A percentile compares a stretch with the other conserved stretches of the same genome.
phyloP scores from a whole-genome alignment of 2,797 vertebrate genomes.

The Dallia pectoralis region DNA sequence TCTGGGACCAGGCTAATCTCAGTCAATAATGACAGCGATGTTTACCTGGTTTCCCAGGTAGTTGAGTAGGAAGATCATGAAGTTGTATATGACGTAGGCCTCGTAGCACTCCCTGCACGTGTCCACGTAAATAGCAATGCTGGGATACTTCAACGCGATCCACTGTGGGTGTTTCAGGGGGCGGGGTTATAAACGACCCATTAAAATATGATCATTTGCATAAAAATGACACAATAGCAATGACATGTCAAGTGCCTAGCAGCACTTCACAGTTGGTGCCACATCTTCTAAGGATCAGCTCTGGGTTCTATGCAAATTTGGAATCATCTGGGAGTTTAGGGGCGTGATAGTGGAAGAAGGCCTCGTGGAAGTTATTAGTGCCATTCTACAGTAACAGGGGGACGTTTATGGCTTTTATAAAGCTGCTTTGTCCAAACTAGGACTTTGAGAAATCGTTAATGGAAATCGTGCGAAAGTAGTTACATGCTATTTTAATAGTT shows the following conservation, averaged over 20 bases:
- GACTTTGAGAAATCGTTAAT: not conserved
- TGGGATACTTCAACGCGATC: conserved; percentile 94
- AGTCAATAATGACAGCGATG: not conserved
- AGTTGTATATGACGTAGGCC: conserved; percentile 99
- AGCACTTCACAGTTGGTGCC: no score
- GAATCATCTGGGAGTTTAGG: no score
- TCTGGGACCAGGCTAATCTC: not conserved
- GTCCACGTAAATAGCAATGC: conserved; percentile 96
- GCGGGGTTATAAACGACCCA: not conserved
- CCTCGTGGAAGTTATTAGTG: no score
- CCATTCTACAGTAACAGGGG: no score
- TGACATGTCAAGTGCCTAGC: not conserved
- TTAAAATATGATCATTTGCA: no score
- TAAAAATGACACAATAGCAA: not conserved
- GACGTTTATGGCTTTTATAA: not conserved
- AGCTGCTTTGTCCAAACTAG: not conserved
- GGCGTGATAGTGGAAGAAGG: no score
- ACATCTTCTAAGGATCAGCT: no score
- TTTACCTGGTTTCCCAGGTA: conserved; percentile 74
- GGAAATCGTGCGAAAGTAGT: not conserved
- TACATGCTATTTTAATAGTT: not conserved
- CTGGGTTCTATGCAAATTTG: no score
- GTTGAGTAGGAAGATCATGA: conserved; percentile 97
- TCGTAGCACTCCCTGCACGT: conserved; percentile 99
- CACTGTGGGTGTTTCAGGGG: conserved; percentile 73